Percentiles rank a stretch among this genome's conserved stretches.
phyloP scores from a whole-genome alignment of 2,113 vertebrate species.

The Probosciger aterrimus region DNA sequence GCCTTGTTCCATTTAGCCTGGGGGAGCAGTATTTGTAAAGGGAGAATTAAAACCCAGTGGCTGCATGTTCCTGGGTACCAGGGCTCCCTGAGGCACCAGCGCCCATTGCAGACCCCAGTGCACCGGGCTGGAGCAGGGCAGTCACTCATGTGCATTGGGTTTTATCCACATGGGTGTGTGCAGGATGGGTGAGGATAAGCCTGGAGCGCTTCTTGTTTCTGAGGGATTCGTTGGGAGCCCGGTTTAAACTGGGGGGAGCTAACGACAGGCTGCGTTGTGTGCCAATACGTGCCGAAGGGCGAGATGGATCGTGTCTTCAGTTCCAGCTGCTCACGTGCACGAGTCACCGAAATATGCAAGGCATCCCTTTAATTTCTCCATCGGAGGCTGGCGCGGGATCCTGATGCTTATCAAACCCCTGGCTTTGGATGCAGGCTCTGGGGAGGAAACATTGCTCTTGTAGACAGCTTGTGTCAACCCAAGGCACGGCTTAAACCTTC shows the following conservation, averaged over 20 bases:
- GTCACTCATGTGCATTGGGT: accelerated
- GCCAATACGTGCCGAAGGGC: background rate
- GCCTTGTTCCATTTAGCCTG: background rate
- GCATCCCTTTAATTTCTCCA: background rate
- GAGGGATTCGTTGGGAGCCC: background rate
- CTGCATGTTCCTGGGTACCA: accelerated
- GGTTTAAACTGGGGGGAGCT: background rate
- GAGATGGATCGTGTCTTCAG: background rate
- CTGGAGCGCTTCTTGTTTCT: background rate
- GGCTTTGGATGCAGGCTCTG: background rate
- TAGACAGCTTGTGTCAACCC: background rate
- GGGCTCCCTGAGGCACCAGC: accelerated
- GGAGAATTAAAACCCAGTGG: background rate
- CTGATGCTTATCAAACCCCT: background rate
- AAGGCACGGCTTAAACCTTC: background rate
- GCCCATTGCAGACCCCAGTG: accelerated
- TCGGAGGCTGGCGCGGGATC: background rate
- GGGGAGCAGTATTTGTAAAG: accelerated
- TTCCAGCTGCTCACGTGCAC: background rate
- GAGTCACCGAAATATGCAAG: background rate
- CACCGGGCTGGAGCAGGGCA: background rate
- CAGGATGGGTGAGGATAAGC: background rate
- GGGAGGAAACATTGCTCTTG: background rate
- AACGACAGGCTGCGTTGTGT: background rate
- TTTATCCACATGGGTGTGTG: background rate